Evolutionary conservation across 2,888 invertebrate species (phyloP).

Genomic region (Patella depressa): DNA sequence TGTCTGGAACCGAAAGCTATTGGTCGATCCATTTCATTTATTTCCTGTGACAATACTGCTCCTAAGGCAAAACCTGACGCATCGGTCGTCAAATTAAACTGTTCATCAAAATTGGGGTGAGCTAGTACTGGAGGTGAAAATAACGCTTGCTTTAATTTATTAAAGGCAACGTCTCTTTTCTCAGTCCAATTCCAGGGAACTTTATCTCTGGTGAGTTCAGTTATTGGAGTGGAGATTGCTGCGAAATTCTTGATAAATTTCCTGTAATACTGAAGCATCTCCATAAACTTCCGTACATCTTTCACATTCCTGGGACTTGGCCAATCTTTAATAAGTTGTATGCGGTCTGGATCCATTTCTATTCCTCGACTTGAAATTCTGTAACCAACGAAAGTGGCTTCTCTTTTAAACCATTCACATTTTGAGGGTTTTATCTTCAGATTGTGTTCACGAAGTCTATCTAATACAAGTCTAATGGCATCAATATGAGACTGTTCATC

Average conservation of each 20-base stretch:
- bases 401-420: neutral
- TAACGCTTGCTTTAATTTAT: slow-evolving; percentile 12
- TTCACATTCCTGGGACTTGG: neutral
- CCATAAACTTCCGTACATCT: neutral
- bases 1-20: slow-evolving; percentile 27
- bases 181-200: neutral
- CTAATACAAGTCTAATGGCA: neutral
- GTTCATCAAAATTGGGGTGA: slow-evolving; percentile 14
- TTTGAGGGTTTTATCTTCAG: neutral
- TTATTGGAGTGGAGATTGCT: neutral
- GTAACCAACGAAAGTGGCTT: neutral
- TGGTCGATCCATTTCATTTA: slow-evolving; percentile 15
- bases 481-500: neutral
- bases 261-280: neutral
- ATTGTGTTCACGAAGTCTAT: neutral
- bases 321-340: neutral
- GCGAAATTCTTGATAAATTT: neutral
- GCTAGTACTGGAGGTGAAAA: neutral
- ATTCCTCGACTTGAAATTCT: neutral
- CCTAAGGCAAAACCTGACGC: slow-evolving; percentile 22
- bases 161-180: slow-evolving; percentile 8
- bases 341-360: neutral
- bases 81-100: slow-evolving; percentile 28
- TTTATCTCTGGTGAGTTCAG: neutral
- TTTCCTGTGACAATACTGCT: slow-evolving; percentile 28